These are phyloP conservation scores for Telmatherina bonti DNA, from an alignment of 2,797 vertebrate genomes.

Conservation along the genomic window DNA sequence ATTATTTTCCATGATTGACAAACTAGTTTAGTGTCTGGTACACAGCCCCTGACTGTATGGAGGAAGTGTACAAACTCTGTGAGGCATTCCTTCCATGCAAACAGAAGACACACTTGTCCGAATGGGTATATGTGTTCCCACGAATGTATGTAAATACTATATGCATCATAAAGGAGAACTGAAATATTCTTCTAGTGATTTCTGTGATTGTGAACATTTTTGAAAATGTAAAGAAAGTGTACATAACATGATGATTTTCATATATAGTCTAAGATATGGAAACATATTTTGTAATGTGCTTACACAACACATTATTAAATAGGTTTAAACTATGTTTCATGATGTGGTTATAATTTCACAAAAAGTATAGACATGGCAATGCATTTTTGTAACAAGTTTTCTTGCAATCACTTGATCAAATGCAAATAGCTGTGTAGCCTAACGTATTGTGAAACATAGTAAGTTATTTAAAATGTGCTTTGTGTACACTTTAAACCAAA, in stretches of 20 bases:
- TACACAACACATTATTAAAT: slow-evolving; percentile 40
- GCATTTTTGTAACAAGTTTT: slow-evolving; percentile 12
- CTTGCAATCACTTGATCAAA: slow-evolving; percentile 7
- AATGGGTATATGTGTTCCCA: slow-evolving; percentile 84
- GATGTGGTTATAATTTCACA: background rate
- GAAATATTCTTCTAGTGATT: slow-evolving; percentile 84
- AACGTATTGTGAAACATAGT: slow-evolving; percentile 28
- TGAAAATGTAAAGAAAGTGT: slow-evolving; percentile 87
- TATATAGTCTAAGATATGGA: slow-evolving; percentile 59
- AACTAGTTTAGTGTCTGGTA: slow-evolving; percentile 25
- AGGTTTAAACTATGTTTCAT: slow-evolving; percentile 38
- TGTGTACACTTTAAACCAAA: slow-evolving; percentile 53
- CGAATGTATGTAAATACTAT: slow-evolving; percentile 97
- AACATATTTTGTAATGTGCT: slow-evolving; percentile 46
- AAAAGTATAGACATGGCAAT: background rate
- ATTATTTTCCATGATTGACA: slow-evolving; percentile 35
- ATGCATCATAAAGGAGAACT: slow-evolving; percentile 79
- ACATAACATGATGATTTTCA: slow-evolving; percentile 89
- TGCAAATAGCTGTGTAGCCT: slow-evolving; percentile 15
- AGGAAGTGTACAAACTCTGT: slow-evolving; percentile 49
- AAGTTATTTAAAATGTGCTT: slow-evolving; percentile 51
- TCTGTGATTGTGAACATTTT: slow-evolving; percentile 85
- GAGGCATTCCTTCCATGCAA: slow-evolving; percentile 87
- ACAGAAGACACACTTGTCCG: slow-evolving; percentile 67
- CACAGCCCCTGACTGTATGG: slow-evolving; percentile 41